Conservation (phyloP, 2,797 vertebrate genomes). For the Rhyacichthys aspro region DNA sequence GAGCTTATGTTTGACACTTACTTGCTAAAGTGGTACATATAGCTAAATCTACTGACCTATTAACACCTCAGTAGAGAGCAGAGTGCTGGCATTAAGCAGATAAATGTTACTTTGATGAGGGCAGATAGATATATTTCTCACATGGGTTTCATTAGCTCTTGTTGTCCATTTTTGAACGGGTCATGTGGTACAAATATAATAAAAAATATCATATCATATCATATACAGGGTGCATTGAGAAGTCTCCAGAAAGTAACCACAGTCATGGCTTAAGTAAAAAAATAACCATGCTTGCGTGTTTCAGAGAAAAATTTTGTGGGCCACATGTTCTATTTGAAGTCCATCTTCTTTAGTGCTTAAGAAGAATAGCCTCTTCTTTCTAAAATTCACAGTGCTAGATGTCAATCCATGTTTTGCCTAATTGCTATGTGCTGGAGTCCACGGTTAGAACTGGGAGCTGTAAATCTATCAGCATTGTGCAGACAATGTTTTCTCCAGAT, state of each 20-base stretch:
- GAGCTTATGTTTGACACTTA: constrained; percentile 1
- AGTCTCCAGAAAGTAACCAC: constrained; percentile 27
- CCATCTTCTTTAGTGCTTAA: constrained; percentile 30
- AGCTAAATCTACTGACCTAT: neutral
- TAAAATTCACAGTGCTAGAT: constrained; percentile 62
- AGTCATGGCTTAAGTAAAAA: constrained; percentile 28
- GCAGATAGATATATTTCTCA: too few species aligned
- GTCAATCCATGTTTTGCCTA: constrained; percentile 78
- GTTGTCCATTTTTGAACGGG: constrained; percentile 25
- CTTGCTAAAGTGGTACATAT: too few species aligned
- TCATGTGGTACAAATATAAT: constrained; percentile 19
- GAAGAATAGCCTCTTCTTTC: constrained; percentile 59
- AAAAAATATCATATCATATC: constrained; percentile 2
- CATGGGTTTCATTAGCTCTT: too few species aligned
- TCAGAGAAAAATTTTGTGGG: constrained; percentile 26
- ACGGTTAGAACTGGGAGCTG: constrained; percentile 78
- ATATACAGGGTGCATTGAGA: constrained; percentile 13
- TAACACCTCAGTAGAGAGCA: too few species aligned
- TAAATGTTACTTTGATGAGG: too few species aligned
- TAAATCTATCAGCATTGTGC: constrained; percentile 83
- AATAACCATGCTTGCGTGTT: constrained; percentile 29
- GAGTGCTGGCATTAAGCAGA: too few species aligned
- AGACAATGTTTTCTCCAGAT: constrained; percentile 87
- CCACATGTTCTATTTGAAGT: constrained; percentile 60
- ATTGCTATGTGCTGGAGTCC: constrained; percentile 78